Evolutionary conservation across 2,797 vertebrate species (phyloP), one percentile per base, ranked within the genome.

Genomic region (Pachyuromys duprasi): DNA sequence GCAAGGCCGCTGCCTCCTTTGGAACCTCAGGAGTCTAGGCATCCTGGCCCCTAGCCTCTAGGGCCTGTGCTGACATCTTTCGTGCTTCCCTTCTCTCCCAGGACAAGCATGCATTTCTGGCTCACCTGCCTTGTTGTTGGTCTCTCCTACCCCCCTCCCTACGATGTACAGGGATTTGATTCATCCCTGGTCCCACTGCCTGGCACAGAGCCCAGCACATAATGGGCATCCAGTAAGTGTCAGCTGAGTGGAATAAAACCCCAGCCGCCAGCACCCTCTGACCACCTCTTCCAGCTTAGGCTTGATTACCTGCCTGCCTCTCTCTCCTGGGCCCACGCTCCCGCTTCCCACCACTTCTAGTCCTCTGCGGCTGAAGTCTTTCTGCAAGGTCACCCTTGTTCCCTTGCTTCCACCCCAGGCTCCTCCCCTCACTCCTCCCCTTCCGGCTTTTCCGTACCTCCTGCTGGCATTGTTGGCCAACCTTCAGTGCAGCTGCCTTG

Each of bases 31-130:
- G 53, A 31, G 53, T 63, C 39, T 13, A 3, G 70, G 31, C 5
- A 7, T 65, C 26, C 4, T 13, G 8, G 33, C 26, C 6, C 18
- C 33, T 33, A 69, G 42, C 72, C 39, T 75, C 63, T 53, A 8
- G 13, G 57, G 18, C 78, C 74, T 4, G 55, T 1, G 15, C 2
- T 8, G 39, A 45, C 13, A 0, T 53, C 39, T 28, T 20, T 9
- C 3, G 33, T 57, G 39, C 24, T 22, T 45, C 36, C 33, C 65
- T 55, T 1, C 0, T 70, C 49, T 81, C 42, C 65, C 33, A 26
- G 1, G n/a, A 31, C 2, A 8, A 12, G 18, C 15, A 8, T 13
- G 13, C 2, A 6, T 13, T 24, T 87, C 39, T 0, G 3, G 45
- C 6, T 74, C 36, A 60, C 28, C 75, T 33, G 24, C 49, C n/a